A percentile compares a stretch with the other conserved stretches of the same genome.
Evolutionary conservation across 2,113 vertebrate species (phyloP).

Genomic region (Arvicanthis niloticus): DNA sequence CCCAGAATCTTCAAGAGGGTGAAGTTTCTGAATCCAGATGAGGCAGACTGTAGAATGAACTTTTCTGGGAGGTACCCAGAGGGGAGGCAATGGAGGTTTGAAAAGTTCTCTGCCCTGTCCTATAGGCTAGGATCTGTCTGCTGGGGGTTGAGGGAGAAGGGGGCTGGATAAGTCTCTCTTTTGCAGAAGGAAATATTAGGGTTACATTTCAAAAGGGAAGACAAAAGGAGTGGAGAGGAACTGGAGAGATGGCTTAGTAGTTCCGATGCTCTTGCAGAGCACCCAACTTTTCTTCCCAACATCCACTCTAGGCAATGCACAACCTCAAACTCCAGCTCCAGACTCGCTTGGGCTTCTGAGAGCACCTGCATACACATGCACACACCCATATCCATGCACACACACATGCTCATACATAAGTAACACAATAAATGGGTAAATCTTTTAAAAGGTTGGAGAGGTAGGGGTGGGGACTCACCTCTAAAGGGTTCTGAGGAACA

Average conservation of each 20-base stretch:
- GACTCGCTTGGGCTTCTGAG: background rate
- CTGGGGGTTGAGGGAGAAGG: too few species aligned
- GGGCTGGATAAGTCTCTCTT: background rate
- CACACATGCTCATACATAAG: background rate
- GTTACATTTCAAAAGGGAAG: constrained; percentile 25
- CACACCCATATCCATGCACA: background rate
- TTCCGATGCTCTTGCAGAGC: background rate
- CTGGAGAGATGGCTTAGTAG: background rate
- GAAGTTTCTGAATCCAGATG: background rate
- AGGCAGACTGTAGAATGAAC: background rate
- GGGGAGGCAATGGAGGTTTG: background rate
- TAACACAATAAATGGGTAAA: background rate
- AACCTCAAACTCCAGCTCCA: background rate
- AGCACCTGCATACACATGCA: background rate
- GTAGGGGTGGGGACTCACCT: background rate
- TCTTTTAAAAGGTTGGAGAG: background rate
- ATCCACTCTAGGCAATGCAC: background rate
- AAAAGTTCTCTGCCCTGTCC: background rate
- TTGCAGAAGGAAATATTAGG: background rate
- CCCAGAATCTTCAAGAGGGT: background rate
- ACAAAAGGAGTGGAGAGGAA: background rate
- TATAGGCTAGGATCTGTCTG: background rate
- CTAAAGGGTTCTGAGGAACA: background rate
- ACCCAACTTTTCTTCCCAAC: background rate
- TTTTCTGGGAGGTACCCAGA: background rate